Evolutionary conservation across 2,113 vertebrate genomes (phyloP), one percentile per base, ranked within the genome.

Genomic region (Aspiorhynchus laticeps): DNA sequence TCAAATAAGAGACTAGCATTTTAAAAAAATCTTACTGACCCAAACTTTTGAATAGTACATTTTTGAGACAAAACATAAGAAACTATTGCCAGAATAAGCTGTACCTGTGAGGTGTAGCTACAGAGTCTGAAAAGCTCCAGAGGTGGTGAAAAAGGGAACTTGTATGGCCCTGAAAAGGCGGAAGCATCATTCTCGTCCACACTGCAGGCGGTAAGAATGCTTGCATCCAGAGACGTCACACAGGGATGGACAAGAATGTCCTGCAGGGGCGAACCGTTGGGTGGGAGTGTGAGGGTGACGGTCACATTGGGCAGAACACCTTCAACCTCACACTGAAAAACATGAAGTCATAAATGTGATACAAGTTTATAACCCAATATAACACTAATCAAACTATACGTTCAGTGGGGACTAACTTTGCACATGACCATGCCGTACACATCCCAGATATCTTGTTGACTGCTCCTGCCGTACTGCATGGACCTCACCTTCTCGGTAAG

Each of bases 91-190:
- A 76, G 26, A 53, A 61, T 26, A 59, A 51, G 26, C 12, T 17
- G n/a, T 95, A 98, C 97, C 97, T 98, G 97, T 46, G 97, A 97
- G 69, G 97, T 98, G 89, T 98, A 98, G 90, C 96, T 97, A 87
- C 97, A 99, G 26, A 98, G 94, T 91, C 93, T 93, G 89, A 98
- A 99, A n/a, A 94, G 94, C 85, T 98, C 97, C 78, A 96, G 91
- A 53, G 98, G 97, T 61, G 97, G 97, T 78, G 96, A 95, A 90
- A 99, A 97, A 63, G 97, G 97, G 91, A 99, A 97, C 91, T 97
- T 98, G 88, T 99, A 98, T 0, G 97, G 97, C 5, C 98, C 96
- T 0, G 92, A 97, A 92, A 97, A 98, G 8, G 97, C 94, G 31
- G 97, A 97, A 82, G 97, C 92, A 31, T 98, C 97, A 85, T 90